Base-by-base conservation (phyloP, 2,888 invertebrate species). In the Rotaria sp. region DNA sequence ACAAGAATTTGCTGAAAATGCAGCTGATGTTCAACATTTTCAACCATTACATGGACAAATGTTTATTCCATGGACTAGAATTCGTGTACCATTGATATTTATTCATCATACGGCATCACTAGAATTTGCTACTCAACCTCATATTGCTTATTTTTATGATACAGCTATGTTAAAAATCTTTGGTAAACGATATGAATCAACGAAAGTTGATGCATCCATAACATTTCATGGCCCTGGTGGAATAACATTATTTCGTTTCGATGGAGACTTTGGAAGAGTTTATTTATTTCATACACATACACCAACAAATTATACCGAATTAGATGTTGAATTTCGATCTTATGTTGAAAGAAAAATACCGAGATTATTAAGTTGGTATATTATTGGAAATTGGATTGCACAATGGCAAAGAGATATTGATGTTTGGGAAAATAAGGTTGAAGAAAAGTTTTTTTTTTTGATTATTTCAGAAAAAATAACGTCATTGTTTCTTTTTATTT, bases 381-480 rank as follows among this genome's bases (percentile, higher is more conserved):
- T 75, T 24, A 75, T 75, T 45, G 75, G 75, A 75, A 75, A 75
- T 75, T 75, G 75, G 75, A 75, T 75, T 41, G 75, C 75, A 38
- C 75, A 75, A 45, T 75, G 75, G 75, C 21, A 21, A 41, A 1
- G 96, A 0, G 96, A 96, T 90, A 93, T 96, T 0, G 93, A 93
- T 87, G 94, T 96, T 10, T 96, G 96, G 96, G 96, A 96, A 90
- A 94, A 94, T 91, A 96, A 96, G 89, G 75, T 75, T n/a, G n/a
- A n/a, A 26, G 38, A 13, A 1, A 50, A 5, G 2, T 45, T 10
- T 45, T 45, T 45, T 5, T 45, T 45, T 45, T 10, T 10, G 10
- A 8, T 45, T 45, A 8, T 45, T 45, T n/a, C 26, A n/a, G 7
- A n/a, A n/a, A 67, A 35, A 15, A 2, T 67, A 11, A 35, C 4